Conservation (phyloP, 2,797 vertebrate genomes). For the Lacerta viridis region DNA sequence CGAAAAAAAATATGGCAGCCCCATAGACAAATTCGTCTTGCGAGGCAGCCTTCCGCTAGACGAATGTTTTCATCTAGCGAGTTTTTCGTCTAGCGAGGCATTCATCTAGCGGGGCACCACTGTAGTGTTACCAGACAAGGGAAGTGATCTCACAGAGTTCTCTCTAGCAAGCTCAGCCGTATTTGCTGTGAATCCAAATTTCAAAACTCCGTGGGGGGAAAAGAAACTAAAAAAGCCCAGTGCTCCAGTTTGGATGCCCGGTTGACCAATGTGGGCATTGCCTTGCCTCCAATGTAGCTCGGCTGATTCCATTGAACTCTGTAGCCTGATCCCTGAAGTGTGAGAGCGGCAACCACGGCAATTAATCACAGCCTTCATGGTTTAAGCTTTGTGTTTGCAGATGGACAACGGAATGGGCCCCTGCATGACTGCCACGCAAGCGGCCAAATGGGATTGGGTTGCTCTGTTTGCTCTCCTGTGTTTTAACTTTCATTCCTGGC, state of each 20-base stretch:
- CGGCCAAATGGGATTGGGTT: slow-evolving; percentile 3
- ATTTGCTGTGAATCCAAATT: too few species aligned
- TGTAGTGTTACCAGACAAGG: too few species aligned
- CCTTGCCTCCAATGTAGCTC: not conserved
- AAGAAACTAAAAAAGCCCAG: not conserved
- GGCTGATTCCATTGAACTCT: not conserved
- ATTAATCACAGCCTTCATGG: slow-evolving; percentile 28
- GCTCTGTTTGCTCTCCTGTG: slow-evolving; percentile 66
- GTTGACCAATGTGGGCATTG: not conserved
- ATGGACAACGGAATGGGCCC: not conserved
- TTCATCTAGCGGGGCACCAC: too few species aligned
- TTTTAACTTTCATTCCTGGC: slow-evolving; percentile 75
- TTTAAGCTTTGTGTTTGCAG: not conserved
- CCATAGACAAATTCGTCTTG: too few species aligned
- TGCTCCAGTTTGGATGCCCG: not conserved
- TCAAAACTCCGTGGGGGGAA: too few species aligned
- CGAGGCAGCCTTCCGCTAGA: too few species aligned
- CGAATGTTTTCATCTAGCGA: too few species aligned
- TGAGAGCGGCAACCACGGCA: not conserved
- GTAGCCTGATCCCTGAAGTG: not conserved
- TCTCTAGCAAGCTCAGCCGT: too few species aligned
- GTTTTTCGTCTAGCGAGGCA: too few species aligned
- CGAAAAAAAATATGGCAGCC: too few species aligned
- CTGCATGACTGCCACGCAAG: not conserved
- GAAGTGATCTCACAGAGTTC: too few species aligned